Evolutionary conservation across 37 sponge, comb jelly and placozoan genomes (phyloP), one percentile per base, ranked within the genome.

Genomic region (Lycopodina hypogea): DNA sequence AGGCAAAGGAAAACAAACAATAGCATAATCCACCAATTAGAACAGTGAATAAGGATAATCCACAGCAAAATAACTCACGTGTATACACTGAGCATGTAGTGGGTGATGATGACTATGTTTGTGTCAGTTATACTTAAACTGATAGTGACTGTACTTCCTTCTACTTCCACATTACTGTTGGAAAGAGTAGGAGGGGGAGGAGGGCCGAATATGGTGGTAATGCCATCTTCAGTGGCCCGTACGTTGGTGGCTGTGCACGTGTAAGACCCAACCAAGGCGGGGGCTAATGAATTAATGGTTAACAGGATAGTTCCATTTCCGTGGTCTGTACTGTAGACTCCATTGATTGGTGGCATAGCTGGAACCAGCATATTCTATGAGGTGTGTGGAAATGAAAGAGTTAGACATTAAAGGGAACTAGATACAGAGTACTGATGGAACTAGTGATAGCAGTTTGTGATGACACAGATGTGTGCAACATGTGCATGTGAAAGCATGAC

Each of bases 171-270:
- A 32, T 32, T 32, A 30, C 11, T 28, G 14, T 14, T 19, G 3
- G 48, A 45, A 9, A 26, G 17, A 58, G 9, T 8, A 58, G 59
- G 59, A 19, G 59, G 59, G 30, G 66, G 66, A 34, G 66, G 66
- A 32, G 66, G 66, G 22, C 77, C 77, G n/a, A 19, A 61, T 38
- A 77, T 24, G 8, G 0, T 22, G 0, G 63, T 62, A 38, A 23
- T 29, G 11, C 21, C 18, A 7, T n/a, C 48, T 62, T 3, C 34
- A 1, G 33, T 56, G 11, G 59, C 81, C 19, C 60, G 40, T 7
- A n/a, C 34, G 51, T 71, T 81, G 29, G 37, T 56, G 32, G 62
- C 81, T 19, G 30, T 37, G 45, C 81, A 81, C 22, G 48, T 81
- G 81, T 81, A 81, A 8, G 21, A 12, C 38, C 81, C 81, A 1